Conservation (phyloP, 64 coral and sea anemone genomes). For the Montipora foliosa region DNA sequence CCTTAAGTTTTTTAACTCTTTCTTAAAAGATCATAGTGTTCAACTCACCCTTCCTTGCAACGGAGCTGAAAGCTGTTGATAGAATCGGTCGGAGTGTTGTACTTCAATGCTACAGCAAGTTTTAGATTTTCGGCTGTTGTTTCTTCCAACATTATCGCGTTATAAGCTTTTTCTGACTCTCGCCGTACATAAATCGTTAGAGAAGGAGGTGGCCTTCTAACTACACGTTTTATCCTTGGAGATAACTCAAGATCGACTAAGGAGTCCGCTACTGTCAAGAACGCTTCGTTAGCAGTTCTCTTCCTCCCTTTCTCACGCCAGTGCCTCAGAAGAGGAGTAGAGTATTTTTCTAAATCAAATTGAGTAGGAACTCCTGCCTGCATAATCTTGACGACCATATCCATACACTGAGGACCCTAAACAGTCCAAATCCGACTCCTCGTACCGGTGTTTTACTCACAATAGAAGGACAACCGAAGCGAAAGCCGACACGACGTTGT, state of each 20-base stretch:
- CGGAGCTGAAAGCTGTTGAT: conserved; percentile 72
- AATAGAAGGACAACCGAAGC: background rate
- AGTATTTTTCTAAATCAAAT: conserved; percentile 89
- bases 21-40: background rate
- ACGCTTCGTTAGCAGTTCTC: conserved; percentile 81
- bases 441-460: conserved; percentile 25
- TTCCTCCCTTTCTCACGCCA: conserved; percentile 80
- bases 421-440: conserved; percentile 36
- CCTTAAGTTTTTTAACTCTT: background rate
- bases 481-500: background rate
- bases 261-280: conserved; percentile 71
- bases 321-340: conserved; percentile 81
- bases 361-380: conserved; percentile 63
- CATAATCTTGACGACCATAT: conserved; percentile 86
- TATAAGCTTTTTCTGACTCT: conserved; percentile 91
- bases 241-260: conserved; percentile 77
- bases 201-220: conserved; percentile 83
- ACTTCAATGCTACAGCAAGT: conserved; percentile 82
- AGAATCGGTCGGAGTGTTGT: conserved; percentile 63
- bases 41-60: conserved; percentile 82
- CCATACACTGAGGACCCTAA: conserved; percentile 57
- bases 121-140: conserved; percentile 75
- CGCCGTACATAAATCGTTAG: conserved; percentile 87
- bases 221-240: conserved; percentile 81
- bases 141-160: conserved; percentile 91